Base-by-base conservation (phyloP, 2,888 invertebrate species). In the Nemotelus pantherinus region DNA sequence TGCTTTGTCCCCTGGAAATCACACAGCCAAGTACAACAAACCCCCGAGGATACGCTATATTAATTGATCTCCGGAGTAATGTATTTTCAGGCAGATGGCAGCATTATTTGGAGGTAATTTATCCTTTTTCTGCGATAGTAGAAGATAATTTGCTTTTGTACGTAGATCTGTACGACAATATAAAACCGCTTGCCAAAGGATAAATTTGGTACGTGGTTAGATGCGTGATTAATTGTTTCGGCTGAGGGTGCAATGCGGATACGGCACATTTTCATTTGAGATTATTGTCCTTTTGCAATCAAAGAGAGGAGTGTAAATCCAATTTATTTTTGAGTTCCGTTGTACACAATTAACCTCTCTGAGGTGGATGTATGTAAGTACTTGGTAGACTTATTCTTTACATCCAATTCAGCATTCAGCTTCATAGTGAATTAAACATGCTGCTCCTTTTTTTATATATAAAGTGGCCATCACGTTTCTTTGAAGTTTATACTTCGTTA, bases 31-130 rank as follows among this genome's bases (percentile, higher is more conserved):
- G 25, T 70, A 47, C 70, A 70, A 43, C 70, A 70, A 55, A 70
- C 53, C 70, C 74, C 58, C 74, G 39, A 65, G 70, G 76, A 72
- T 60, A 67, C 65, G 45, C 55, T 48, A 58, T 68, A 72, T 78
- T 78, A 78, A 78, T 78, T 78, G 78, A 76, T 76, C 77, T 74
- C 76, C 39, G 57, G 77, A 72, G 77, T 57, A 60, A 72, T 78
- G 63, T 76, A 77, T 71, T 77, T 70, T 78, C 50, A 63, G 78
- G 74, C 78, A 78, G 78, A 78, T 78, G 78, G 78, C 72, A 78
- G 67, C 78, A 78, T 78, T 74, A 74, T 74, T 78, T 77, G 39
- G 72, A 77, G 65, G 78, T 78, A 78, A 78, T 78, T 78, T 78
- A 76, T 78, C 78, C 77, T 71, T 77, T 74, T 74, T 58, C 53